A percentile compares a stretch with the other conserved stretches of the same genome.
These are phyloP conservation scores for Hapalemur alaotrensis DNA, from an alignment of 2,797 vertebrate species.

Conservation along the genomic window DNA sequence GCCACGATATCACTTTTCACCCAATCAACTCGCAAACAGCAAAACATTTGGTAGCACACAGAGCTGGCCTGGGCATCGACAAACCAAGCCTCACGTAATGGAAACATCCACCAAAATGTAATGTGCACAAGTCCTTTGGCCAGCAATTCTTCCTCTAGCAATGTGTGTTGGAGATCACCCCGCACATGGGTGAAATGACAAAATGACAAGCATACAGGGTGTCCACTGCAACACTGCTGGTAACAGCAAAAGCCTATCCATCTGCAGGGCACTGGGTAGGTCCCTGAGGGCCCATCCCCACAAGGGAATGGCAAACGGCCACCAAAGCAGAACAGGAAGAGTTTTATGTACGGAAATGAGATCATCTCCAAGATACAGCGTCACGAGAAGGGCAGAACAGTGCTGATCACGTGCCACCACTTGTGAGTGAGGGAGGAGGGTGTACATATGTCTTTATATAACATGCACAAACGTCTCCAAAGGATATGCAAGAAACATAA, in stretches of 20 bases:
- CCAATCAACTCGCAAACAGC: neutral
- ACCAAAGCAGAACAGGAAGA: neutral
- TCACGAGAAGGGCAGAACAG: accelerated
- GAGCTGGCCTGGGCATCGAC: neutral
- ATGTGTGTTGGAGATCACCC: neutral
- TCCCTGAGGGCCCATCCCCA: accelerated
- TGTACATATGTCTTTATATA: neutral
- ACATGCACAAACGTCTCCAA: neutral
- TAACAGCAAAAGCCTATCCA: neutral
- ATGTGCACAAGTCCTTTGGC: accelerated
- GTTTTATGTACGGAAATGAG: neutral
- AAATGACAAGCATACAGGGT: neutral
- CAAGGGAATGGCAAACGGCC: neutral
- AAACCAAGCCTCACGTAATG: neutral
- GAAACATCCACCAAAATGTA: neutral
- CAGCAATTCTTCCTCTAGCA: neutral
- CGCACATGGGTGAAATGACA: accelerated
- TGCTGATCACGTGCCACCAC: neutral
- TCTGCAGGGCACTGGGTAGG: accelerated
- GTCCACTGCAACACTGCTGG: neutral
- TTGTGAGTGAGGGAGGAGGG: neutral
- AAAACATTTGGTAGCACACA: neutral
- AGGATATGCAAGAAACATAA: neutral
- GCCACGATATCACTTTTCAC: neutral
- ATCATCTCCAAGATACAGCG: neutral